A percentile compares a stretch with the other conserved stretches of the same genome.
Evolutionary conservation across 2,797 vertebrate genomes (phyloP).

Genomic region (Phataginus tetradactyla): DNA sequence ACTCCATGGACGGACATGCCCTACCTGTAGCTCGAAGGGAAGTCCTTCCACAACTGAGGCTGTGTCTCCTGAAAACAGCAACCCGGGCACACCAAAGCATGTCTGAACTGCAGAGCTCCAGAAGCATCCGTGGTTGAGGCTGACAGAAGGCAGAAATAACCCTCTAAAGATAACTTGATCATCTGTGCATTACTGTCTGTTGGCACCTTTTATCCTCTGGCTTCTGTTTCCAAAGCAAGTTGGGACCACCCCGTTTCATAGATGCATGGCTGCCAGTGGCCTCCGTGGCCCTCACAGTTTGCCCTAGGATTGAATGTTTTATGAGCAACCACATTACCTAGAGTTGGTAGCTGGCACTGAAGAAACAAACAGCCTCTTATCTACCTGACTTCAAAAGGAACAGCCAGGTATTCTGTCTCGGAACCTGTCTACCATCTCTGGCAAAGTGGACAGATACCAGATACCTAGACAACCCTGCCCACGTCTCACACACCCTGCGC

Average conservation of each 20-base stretch:
- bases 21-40: background rate
- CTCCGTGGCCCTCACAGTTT: background rate
- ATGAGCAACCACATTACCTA: background rate
- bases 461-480: constrained; percentile 18
- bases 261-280: background rate
- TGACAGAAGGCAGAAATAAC: background rate
- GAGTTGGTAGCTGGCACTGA: background rate
- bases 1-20: background rate
- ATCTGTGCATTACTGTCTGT: background rate
- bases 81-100: background rate
- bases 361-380: background rate
- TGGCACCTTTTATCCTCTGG: background rate
- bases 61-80: background rate
- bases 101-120: background rate
- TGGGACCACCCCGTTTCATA: background rate
- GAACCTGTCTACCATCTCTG: constrained; percentile 24
- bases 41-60: background rate
- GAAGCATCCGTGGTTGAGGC: background rate
- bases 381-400: constrained; percentile 35
- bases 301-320: background rate
- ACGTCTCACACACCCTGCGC: constrained; percentile 39
- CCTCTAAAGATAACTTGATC: background rate
- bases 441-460: constrained; percentile 9
- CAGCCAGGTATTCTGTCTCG: background rate
- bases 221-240: constrained; percentile 8